Conservation (phyloP, 2,113 vertebrate species). For the Glaucomys volans region DNA sequence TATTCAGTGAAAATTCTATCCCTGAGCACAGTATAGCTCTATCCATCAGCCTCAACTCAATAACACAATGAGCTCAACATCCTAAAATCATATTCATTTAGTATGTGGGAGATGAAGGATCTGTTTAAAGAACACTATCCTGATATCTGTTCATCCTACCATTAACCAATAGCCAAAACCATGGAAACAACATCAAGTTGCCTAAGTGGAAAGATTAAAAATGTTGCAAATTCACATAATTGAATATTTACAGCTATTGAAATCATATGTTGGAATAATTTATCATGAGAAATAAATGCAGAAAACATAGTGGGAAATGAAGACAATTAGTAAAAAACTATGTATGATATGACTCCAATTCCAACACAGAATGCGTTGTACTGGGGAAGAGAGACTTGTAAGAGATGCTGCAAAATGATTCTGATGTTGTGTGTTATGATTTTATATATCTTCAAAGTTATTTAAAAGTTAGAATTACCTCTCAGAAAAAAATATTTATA, state of each 20-base stretch:
- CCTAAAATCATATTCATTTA: background rate
- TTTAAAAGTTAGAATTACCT: background rate
- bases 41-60: background rate
- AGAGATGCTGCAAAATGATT: background rate
- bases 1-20: background rate
- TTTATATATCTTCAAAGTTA: constrained; percentile 20
- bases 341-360: background rate
- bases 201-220: background rate
- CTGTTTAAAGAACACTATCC: background rate
- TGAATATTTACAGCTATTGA: background rate
- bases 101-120: background rate
- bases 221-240: background rate
- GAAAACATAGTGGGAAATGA: background rate
- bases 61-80: background rate
- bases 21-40: background rate
- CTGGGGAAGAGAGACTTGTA: background rate
- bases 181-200: background rate
- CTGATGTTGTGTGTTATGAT: background rate
- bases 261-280: background rate
- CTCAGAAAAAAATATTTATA: background rate
- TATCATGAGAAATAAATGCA: background rate
- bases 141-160: background rate
- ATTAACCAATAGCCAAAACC: background rate
- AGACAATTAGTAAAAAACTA: background rate
- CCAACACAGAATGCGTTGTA: background rate